These are phyloP conservation scores for Cryptosula pallasiana DNA, from an alignment of 2,888 invertebrate species.

Conservation along the genomic window DNA sequence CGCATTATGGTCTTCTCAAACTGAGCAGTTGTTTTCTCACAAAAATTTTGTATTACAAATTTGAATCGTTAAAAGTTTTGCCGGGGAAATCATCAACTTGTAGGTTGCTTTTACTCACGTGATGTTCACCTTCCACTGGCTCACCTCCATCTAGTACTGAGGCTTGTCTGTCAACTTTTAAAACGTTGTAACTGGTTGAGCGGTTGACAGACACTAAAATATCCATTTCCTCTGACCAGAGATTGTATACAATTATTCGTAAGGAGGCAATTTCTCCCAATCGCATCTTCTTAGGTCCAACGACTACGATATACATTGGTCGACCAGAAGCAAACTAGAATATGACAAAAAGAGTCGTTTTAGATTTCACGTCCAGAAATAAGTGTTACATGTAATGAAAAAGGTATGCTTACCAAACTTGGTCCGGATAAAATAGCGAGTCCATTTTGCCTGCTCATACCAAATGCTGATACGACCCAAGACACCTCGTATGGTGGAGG, in stretches of 20 bases:
- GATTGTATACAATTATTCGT: conserved; percentile 87
- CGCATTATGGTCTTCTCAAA: too few species aligned
- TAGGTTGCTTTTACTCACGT: background rate
- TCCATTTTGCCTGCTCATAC: conserved; percentile 78
- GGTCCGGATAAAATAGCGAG: conserved; percentile 79
- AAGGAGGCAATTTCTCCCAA: conserved; percentile 92
- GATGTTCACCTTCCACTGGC: background rate
- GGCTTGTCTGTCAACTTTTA: conserved; percentile 53
- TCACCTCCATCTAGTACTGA: background rate
- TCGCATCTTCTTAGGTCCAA: conserved; percentile 75
- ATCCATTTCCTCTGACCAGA: conserved; percentile 63
- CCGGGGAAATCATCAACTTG: background rate
- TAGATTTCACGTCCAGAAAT: background rate
- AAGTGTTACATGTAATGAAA: background rate
- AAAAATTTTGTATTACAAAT: too few species aligned
- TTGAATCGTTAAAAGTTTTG: too few species aligned
- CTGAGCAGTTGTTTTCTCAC: too few species aligned
- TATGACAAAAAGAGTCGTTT: background rate
- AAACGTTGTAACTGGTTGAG: conserved; percentile 69
- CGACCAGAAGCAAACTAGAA: conserved; percentile 77
- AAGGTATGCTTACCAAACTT: conserved; percentile 60
- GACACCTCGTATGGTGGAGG: conserved; percentile 49
- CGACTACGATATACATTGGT: conserved; percentile 90
- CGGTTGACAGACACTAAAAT: conserved; percentile 72
- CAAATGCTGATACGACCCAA: conserved; percentile 89